Percentiles rank a stretch among this genome's conserved stretches.
Evolutionary conservation across 2,797 vertebrate species (phyloP).

Genomic region (Poeciliopsis infans): DNA sequence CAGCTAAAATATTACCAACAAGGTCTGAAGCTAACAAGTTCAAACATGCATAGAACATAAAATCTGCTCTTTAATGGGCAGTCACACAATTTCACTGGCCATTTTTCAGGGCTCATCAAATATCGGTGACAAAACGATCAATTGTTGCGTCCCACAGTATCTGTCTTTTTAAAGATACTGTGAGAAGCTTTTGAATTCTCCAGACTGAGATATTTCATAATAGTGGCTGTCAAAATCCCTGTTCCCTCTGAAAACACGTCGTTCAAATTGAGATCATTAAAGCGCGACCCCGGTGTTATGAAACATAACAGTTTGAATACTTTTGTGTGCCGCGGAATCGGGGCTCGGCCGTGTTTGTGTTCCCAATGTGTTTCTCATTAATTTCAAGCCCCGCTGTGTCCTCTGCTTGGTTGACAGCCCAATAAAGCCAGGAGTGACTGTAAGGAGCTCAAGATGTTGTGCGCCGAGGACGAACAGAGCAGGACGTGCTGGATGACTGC

Average conservation of each 20-base stretch:
- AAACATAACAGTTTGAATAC: constrained; percentile 4
- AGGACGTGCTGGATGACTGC: constrained; percentile 96
- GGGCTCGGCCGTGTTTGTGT: neutral
- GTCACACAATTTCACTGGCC: neutral
- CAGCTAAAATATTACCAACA: neutral
- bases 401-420: constrained; percentile 80
- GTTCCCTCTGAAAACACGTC: neutral
- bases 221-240: neutral
- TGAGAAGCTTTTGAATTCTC: neutral
- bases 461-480: constrained; percentile 95
- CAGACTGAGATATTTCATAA: neutral
- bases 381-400: constrained; percentile 22
- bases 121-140: neutral
- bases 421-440: constrained; percentile 89
- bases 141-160: neutral
- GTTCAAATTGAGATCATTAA: neutral
- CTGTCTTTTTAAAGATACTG: neutral
- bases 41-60: neutral
- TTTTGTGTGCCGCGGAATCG: neutral
- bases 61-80: neutral
- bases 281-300: neutral
- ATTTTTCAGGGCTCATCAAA: neutral
- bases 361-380: constrained; percentile 25
- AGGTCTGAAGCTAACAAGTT: neutral
- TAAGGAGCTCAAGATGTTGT: constrained; percentile 94